Evolutionary conservation across 2,888 invertebrate genomes (phyloP).

Genomic region (Arrhopalites spinosus): DNA sequence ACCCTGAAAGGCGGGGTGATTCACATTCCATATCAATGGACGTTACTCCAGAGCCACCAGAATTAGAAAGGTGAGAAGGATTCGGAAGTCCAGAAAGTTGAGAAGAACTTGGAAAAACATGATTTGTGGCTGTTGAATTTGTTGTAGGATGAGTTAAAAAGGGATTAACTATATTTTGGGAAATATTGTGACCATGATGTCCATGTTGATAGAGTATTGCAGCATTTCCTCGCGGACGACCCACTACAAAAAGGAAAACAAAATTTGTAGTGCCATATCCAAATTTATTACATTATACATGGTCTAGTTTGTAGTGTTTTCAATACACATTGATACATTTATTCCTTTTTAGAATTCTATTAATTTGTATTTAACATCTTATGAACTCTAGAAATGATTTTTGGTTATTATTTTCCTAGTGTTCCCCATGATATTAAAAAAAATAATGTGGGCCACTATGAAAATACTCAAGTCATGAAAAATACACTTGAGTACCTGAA

Average conservation of each 20-base stretch:
- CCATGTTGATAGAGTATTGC: conserved; percentile 32
- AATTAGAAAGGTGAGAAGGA: conserved; percentile 29
- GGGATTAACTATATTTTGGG: conserved; percentile 51
- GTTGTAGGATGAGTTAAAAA: conserved; percentile 44
- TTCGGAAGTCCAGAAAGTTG: conserved; percentile 20
- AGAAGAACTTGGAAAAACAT: conserved; percentile 27
- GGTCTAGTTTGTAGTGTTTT: no score
- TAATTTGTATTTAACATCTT: background rate
- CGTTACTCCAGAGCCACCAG: conserved; percentile 39
- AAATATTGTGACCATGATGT: conserved; percentile 48
- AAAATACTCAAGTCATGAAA: conserved; percentile 23
- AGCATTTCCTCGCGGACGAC: conserved; percentile 34
- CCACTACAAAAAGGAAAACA: conserved; percentile 2
- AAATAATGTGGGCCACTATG: conserved; percentile 23
- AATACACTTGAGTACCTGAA: conserved; percentile 11
- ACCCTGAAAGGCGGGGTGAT: conserved; percentile 62
- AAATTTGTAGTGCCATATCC: no score
- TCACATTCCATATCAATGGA: conserved; percentile 77
- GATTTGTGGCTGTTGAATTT: conserved; percentile 33
- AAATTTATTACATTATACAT: background rate
- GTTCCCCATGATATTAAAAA: conserved; percentile 17
- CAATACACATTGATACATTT: no score
- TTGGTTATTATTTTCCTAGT: background rate
- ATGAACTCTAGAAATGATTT: background rate
- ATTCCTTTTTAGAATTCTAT: no score